Conservation (phyloP, 2,888 invertebrate species). For the Colostygia pectinataria region DNA sequence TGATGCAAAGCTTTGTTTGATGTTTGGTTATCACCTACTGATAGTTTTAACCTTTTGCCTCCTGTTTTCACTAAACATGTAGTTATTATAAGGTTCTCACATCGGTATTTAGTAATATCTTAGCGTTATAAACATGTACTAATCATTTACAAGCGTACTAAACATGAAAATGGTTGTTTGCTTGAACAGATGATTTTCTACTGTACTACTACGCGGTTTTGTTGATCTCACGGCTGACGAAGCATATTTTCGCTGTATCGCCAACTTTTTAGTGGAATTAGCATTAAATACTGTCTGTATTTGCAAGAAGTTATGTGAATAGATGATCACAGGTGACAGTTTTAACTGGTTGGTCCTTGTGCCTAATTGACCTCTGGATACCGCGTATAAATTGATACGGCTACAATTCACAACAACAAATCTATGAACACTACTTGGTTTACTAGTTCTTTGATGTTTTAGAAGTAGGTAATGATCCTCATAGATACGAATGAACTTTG, state of each 20-base stretch:
- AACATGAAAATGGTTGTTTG: slow-evolving; percentile 38
- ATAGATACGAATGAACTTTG: background rate
- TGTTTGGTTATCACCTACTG: slow-evolving; percentile 76
- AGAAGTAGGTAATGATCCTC: too few species aligned
- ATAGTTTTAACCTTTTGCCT: slow-evolving; percentile 71
- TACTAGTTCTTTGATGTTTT: background rate
- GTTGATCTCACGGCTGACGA: slow-evolving; percentile 47
- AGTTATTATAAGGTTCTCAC: slow-evolving; percentile 57
- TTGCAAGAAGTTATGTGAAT: slow-evolving; percentile 42
- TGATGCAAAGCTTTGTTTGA: slow-evolving; percentile 69
- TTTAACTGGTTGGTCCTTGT: slow-evolving; percentile 37
- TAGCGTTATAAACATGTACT: slow-evolving; percentile 31
- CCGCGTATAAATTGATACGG: slow-evolving; percentile 18
- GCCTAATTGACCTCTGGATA: slow-evolving; percentile 22
- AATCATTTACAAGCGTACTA: slow-evolving; percentile 37
- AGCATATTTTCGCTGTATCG: slow-evolving; percentile 41
- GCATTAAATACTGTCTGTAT: slow-evolving; percentile 24
- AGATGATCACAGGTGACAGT: slow-evolving; percentile 47
- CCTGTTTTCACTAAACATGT: slow-evolving; percentile 57
- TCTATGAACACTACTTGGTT: background rate
- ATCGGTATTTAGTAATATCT: slow-evolving; percentile 51
- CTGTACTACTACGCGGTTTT: slow-evolving; percentile 46
- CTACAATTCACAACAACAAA: slow-evolving; percentile 23
- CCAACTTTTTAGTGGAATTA: slow-evolving; percentile 14
- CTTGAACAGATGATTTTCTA: slow-evolving; percentile 58